Evolutionary conservation across 2,113 vertebrate genomes (phyloP).

Genomic region (Tachysurus fulvidraco): DNA sequence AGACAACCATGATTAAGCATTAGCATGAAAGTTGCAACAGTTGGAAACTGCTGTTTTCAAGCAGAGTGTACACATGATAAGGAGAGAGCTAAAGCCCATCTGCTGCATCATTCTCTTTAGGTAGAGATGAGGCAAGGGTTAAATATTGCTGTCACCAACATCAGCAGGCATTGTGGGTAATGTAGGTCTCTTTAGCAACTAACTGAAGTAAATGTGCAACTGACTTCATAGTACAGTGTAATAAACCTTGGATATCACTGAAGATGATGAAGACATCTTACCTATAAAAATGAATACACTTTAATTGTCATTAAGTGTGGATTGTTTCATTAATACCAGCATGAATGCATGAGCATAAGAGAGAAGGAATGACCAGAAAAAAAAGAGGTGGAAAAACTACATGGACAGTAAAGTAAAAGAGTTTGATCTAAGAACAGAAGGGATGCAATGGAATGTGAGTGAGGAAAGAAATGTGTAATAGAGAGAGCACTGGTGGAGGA

Average conservation of each 20-base stretch:
- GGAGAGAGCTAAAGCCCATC: background rate
- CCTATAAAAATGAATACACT: background rate
- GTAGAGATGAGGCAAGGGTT: background rate
- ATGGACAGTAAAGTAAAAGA: background rate
- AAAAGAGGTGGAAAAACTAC: background rate
- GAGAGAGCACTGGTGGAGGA: background rate
- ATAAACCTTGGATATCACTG: background rate
- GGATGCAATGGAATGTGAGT: background rate
- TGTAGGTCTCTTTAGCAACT: background rate
- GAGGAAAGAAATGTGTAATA: background rate
- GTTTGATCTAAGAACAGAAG: background rate
- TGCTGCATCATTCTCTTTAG: background rate
- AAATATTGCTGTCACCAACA: background rate
- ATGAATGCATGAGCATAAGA: conserved; percentile 9
- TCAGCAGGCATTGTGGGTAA: background rate
- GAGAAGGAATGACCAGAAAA: background rate
- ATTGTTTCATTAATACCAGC: conserved; percentile 58
- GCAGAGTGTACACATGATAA: background rate
- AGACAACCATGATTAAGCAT: background rate
- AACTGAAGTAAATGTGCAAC: background rate
- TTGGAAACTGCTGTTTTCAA: background rate
- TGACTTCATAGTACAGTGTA: background rate
- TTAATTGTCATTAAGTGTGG: background rate
- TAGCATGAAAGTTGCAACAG: background rate
- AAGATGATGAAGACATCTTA: background rate